Percentiles rank a stretch among this genome's conserved stretches.
phyloP scores from a whole-genome alignment of 2,888 invertebrate species.

The Leptothorax acervorum region DNA sequence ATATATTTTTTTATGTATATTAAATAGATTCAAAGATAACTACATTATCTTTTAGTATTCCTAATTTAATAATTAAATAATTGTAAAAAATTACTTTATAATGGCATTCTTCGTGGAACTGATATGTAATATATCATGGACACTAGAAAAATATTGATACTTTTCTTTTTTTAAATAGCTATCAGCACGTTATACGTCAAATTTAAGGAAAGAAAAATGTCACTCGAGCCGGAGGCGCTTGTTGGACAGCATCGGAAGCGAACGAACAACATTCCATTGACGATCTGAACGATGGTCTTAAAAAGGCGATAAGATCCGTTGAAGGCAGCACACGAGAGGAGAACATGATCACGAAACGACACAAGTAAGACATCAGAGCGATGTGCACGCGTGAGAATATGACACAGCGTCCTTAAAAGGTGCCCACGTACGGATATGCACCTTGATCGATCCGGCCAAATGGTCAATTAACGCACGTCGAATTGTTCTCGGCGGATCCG shows the following conservation, averaged over 20 bases:
- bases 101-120: neutral
- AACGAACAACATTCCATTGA: constrained; percentile 44
- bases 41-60: neutral
- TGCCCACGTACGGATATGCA: neutral
- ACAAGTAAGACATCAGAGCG: constrained; percentile 12
- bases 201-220: constrained; percentile 32
- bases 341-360: constrained; percentile 2
- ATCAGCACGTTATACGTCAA: neutral
- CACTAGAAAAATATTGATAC: neutral
- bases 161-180: neutral
- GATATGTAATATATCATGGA: neutral
- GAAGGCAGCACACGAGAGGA: neutral
- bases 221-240: neutral
- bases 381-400: constrained; percentile 35
- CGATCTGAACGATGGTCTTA: constrained; percentile 2
- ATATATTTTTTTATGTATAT: neutral
- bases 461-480: constrained; percentile 48
- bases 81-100: neutral
- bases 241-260: constrained; percentile 13
- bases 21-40: neutral
- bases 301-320: constrained; percentile 13
- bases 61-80: neutral
- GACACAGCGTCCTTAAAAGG: constrained; percentile 42
- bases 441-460: constrained; percentile 16
- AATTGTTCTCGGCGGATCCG: constrained; percentile 14